Conservation (phyloP, 2,888 invertebrate genomes). For the Aphodius sticticus region DNA sequence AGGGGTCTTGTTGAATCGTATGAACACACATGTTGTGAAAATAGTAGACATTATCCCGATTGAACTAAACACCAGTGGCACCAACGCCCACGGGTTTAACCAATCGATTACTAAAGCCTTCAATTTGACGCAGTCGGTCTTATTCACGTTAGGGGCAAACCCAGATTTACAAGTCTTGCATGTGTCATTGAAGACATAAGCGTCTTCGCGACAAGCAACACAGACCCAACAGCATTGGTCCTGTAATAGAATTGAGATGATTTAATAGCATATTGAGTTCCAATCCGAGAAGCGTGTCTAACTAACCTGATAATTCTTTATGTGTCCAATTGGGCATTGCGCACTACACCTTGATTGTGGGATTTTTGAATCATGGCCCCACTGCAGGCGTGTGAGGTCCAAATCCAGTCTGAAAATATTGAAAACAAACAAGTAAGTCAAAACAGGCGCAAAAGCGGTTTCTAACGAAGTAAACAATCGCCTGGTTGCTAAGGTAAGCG, state of each 20-base stretch:
- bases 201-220: conserved; percentile 70
- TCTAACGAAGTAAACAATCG: neutral
- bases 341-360: conserved; percentile 70
- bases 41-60: conserved; percentile 69
- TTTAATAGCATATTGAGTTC: too few species aligned
- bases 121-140: conserved; percentile 65
- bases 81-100: conserved; percentile 71
- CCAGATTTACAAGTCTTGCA: conserved; percentile 67
- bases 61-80: conserved; percentile 69
- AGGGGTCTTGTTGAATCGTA: conserved; percentile 61
- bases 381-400: conserved; percentile 60
- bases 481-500: too few species aligned
- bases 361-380: conserved; percentile 56
- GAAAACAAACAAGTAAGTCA: neutral
- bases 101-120: conserved; percentile 68
- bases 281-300: neutral
- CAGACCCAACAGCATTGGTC: conserved; percentile 77
- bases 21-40: conserved; percentile 71
- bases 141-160: conserved; percentile 62
- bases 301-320: conserved; percentile 64
- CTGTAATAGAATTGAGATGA: conserved; percentile 49
- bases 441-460: neutral
- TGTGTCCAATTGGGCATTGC: conserved; percentile 67
- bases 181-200: conserved; percentile 68
- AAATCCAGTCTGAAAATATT: conserved; percentile 57